Percentiles rank a stretch among this genome's conserved stretches.
phyloP scores from a whole-genome alignment of 2,113 vertebrate genomes.

The Phaetusa simplex region DNA sequence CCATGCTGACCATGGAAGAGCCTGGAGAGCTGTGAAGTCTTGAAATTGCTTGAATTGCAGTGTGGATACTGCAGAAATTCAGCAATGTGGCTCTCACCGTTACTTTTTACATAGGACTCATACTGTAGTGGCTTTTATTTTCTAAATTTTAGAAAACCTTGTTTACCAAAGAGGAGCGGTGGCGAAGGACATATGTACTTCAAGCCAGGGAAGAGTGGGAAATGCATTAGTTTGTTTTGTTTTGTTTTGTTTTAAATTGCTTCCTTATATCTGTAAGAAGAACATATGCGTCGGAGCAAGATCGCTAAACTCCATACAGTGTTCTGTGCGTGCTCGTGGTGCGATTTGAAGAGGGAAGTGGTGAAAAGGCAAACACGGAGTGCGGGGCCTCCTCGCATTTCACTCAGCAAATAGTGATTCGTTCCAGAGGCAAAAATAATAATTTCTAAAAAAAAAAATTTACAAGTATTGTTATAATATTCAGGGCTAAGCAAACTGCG shows the following conservation, averaged over 20 bases:
- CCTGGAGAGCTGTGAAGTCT: slow-evolving; percentile 37
- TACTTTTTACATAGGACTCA: not conserved
- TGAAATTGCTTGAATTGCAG: not conserved
- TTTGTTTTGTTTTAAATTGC: not conserved
- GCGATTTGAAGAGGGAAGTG: not conserved
- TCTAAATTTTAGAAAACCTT: not conserved
- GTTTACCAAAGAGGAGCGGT: not conserved
- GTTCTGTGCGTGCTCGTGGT: not conserved
- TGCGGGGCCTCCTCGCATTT: not conserved
- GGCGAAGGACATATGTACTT: not conserved
- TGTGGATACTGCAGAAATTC: slow-evolving; percentile 20
- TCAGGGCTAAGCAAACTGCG: not conserved
- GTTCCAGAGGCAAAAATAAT: not conserved
- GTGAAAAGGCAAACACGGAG: not conserved
- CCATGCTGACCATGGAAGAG: not conserved
- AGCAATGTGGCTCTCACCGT: not conserved
- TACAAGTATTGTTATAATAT: not conserved
- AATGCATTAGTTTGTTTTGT: not conserved
- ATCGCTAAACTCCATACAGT: not conserved
- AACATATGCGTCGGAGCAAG: not conserved
- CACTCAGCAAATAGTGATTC: not conserved
- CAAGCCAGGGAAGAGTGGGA: not conserved
- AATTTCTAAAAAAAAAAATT: not conserved
- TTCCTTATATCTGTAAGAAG: not conserved
- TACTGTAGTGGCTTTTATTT: not conserved